Evolutionary conservation across 2,113 vertebrate genomes (phyloP).

Genomic region (Gadus macrocephalus): DNA sequence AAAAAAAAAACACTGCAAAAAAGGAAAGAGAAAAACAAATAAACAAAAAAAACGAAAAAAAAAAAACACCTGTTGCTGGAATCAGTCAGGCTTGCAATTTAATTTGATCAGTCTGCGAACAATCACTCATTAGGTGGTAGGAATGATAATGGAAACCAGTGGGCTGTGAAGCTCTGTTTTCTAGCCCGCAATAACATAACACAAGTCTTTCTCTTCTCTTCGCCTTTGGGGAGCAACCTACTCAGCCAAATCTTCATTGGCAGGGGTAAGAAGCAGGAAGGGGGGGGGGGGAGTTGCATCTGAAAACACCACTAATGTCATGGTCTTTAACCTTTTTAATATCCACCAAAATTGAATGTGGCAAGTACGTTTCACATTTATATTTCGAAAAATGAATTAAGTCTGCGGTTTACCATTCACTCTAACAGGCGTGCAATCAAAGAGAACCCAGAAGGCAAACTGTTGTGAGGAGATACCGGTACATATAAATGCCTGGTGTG

Average conservation of each 20-base stretch:
- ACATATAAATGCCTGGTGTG: constrained; percentile 24
- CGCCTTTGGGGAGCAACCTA: constrained; percentile 70
- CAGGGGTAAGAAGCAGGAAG: neutral
- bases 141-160: constrained; percentile 84
- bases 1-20: neutral
- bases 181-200: constrained; percentile 72
- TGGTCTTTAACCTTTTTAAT: constrained; percentile 54
- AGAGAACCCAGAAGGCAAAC: constrained; percentile 38
- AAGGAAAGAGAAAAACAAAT: constrained; percentile 7
- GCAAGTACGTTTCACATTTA: constrained; percentile 38
- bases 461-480: constrained; percentile 23
- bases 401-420: constrained; percentile 36
- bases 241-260: constrained; percentile 72
- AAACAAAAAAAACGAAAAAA: constrained; percentile 58
- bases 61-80: constrained; percentile 91
- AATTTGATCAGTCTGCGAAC: constrained; percentile 94
- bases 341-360: constrained; percentile 22
- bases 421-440: constrained; percentile 37
- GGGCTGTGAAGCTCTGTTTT: constrained; percentile 79
- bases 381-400: constrained; percentile 46
- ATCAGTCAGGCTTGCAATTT: constrained; percentile 88
- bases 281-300: constrained; percentile 23
- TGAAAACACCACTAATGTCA: constrained; percentile 51
- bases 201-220: constrained; percentile 73
- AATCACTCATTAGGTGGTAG: constrained; percentile 86